A percentile compares a stretch with the other conserved stretches of the same genome.
Evolutionary conservation across 2,888 invertebrate species (phyloP).

Genomic region (Pantelozetes paolii): DNA sequence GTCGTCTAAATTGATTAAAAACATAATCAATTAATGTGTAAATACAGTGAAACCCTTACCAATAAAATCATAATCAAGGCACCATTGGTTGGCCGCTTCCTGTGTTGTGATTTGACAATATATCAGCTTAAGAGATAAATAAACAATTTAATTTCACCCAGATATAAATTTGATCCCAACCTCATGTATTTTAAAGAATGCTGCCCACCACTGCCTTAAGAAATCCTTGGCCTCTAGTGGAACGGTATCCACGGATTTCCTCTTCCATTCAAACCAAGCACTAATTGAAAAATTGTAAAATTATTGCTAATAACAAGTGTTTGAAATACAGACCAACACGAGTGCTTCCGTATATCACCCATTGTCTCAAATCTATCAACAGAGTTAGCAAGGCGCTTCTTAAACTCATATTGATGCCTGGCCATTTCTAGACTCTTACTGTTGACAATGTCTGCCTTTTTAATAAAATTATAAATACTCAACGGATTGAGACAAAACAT

Average conservation of each 20-base stretch:
- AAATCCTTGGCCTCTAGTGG: background rate
- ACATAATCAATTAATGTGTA: background rate
- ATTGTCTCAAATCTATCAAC: background rate
- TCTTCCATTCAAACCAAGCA: background rate
- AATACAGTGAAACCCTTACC: background rate
- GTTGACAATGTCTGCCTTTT: background rate
- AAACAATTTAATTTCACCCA: background rate
- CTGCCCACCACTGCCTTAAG: background rate
- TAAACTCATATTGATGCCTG: background rate
- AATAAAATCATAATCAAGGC: background rate
- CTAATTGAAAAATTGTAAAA: background rate
- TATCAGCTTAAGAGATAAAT: background rate
- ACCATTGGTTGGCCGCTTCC: background rate
- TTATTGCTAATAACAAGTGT: too few relatives aligned
- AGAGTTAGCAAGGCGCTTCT: background rate
- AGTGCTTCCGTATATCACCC: background rate
- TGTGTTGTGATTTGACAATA: background rate
- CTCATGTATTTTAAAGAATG: constrained; percentile 14
- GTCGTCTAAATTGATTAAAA: background rate
- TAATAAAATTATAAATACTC: background rate
- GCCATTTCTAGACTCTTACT: background rate
- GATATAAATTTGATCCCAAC: background rate
- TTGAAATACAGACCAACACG: background rate
- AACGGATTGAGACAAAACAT: constrained; percentile 13
- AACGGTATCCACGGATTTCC: background rate